A percentile compares a stretch with the other conserved stretches of the same genome.
Conservation (phyloP, 2,888 invertebrate species). For the Drosophila paracracens region DNA sequence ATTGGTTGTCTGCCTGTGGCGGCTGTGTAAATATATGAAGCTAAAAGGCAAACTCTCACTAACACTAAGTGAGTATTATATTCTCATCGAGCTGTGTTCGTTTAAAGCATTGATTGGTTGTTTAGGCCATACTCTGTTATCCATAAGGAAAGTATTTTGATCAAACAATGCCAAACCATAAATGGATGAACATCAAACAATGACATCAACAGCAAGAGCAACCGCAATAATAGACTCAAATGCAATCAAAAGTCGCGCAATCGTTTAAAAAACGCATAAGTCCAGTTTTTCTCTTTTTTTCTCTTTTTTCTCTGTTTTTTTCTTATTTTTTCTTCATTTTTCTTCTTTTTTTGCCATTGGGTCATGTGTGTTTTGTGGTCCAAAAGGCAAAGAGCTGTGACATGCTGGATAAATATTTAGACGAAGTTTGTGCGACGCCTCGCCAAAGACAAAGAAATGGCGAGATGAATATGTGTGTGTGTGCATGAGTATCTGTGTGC, state of each 20-base stretch:
- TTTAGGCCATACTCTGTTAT: conserved; percentile 19
- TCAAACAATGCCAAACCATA: conserved; percentile 52
- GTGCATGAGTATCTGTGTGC: too few relatives aligned
- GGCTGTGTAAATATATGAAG: conserved; percentile 7
- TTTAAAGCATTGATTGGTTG: conserved; percentile 43
- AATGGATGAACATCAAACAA: conserved; percentile 48
- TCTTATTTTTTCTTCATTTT: not conserved
- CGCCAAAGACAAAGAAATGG: conserved; percentile 22
- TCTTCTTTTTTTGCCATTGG: conserved; percentile 8
- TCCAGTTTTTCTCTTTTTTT: conserved; percentile 10
- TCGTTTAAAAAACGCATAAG: conserved; percentile 20
- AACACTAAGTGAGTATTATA: conserved; percentile 13
- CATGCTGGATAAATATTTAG: conserved; percentile 51
- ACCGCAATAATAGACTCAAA: conserved; percentile 37
- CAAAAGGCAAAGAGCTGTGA: conserved; percentile 22
- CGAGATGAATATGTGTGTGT: conserved; percentile 10
- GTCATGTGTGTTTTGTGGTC: conserved; percentile 7
- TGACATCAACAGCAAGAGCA: conserved; percentile 22
- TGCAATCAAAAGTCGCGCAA: conserved; percentile 30
- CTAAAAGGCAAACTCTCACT: conserved; percentile 11
- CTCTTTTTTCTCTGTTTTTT: not conserved
- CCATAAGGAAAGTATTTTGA: conserved; percentile 20
- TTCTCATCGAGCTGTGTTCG: not conserved
- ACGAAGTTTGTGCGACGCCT: conserved; percentile 34
- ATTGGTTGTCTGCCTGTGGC: conserved; percentile 43